Evolutionary conservation across 2,888 invertebrate species (phyloP).

Genomic region (Cepaea hortensis): DNA sequence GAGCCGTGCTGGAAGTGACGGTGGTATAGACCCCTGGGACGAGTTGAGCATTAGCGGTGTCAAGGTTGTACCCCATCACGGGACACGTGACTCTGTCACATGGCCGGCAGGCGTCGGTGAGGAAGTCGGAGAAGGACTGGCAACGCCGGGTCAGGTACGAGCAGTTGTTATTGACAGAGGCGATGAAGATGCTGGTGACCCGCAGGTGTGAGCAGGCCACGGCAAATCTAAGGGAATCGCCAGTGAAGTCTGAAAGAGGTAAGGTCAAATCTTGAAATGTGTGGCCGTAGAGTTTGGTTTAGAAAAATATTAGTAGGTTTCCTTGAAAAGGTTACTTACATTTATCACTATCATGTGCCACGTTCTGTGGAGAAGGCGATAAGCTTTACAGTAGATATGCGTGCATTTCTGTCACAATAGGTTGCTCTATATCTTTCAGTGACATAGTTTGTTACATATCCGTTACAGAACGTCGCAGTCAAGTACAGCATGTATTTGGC

Average conservation of each 20-base stretch:
- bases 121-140: not conserved
- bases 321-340: too few relatives aligned
- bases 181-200: constrained; percentile 31
- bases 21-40: not conserved
- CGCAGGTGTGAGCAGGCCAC: constrained; percentile 40
- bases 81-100: constrained; percentile 12
- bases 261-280: too few relatives aligned
- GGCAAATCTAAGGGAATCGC: not conserved
- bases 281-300: not conserved
- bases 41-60: not conserved
- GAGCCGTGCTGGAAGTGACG: not conserved
- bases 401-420: too few relatives aligned
- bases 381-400: too few relatives aligned
- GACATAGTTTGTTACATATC: too few relatives aligned
- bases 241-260: not conserved
- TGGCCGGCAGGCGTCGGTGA: not conserved
- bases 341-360: not conserved
- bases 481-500: too few relatives aligned
- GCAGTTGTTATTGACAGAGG: constrained; percentile 42
- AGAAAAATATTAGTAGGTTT: not conserved
- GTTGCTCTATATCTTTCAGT: too few relatives aligned
- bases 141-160: not conserved
- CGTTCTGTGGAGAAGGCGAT: too few relatives aligned
- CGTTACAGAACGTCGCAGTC: too few relatives aligned
- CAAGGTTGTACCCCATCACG: constrained; percentile 35